These are phyloP conservation scores for Percina caprodes DNA, from an alignment of 2,113 vertebrate species.

Conservation along the genomic window DNA sequence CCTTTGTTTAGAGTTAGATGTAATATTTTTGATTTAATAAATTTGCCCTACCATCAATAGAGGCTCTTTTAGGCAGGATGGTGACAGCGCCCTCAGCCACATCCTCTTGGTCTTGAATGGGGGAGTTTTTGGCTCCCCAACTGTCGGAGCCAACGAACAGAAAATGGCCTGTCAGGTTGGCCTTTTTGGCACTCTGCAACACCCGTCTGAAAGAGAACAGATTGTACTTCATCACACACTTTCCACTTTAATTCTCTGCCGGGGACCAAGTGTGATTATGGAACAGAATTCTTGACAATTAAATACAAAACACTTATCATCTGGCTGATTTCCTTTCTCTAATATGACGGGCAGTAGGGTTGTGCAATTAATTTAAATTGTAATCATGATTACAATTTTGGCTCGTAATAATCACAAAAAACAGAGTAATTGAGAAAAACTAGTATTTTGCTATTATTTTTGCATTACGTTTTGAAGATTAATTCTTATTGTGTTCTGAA, in stretches of 20 bases:
- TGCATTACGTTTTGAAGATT: no score
- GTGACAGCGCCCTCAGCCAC: conserved; percentile 84
- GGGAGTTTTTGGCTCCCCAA: conserved; percentile 83
- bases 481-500: no score
- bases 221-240: not conserved
- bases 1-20: not conserved
- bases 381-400: no score
- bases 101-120: conserved; percentile 82
- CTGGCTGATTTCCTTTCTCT: not conserved
- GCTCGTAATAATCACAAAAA: no score
- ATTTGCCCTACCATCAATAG: conserved; percentile 83
- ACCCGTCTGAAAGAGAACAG: conserved; percentile 83
- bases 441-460: no score
- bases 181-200: conserved; percentile 85
- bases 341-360: not conserved
- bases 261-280: not conserved
- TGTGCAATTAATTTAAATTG: no score
- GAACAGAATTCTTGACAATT: not conserved
- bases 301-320: conserved; percentile 1
- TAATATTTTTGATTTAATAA: conserved; percentile 14
- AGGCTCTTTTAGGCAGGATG: conserved; percentile 83
- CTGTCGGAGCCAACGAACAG: conserved; percentile 85
- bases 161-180: conserved; percentile 90
- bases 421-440: no score
- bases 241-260: not conserved